Base-by-base conservation (phyloP, 2,797 vertebrate species). In the Bufotes viridis region DNA sequence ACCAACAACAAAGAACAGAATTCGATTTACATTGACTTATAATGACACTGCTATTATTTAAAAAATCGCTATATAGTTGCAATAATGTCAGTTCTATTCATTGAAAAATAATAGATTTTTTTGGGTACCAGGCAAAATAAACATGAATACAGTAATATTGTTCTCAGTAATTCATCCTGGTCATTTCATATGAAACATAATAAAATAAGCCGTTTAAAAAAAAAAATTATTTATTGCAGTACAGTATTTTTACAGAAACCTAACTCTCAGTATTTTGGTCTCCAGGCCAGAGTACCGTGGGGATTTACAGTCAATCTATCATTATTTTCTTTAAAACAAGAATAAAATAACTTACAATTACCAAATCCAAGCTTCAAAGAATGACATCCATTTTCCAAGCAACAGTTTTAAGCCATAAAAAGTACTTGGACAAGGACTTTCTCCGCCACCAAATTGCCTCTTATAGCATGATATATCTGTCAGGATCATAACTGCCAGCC, bases 1-100 rank as follows among this genome's bases (percentile, higher is more conserved):
- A 29, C 17, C n/a, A 85, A 63, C 42, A 78, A 67, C 15, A 78
- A 85, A 65, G 60, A 51, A 24, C 72, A 65, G 18, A 42, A 67
- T 13, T 85, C n/a, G 60, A 29, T 78, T 49, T 61, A 85, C 58
- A 42, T 78, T 78, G 13, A 55, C 67, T 85, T 78, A 29, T 78
- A 75, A 60, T 61, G 67, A 84, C 83, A 55, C 58, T 29, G 18
- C 58, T 13, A 7, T 15, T 4, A 78, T 65, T 85, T 55, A 57
- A 14, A 34, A 85, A 65, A 65, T 53, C 9, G 0, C 74, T 29
- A 63, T 65, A 20, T 78, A 78, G 57, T 85, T 84, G 29, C 57
- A 63, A 18, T 42, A 63, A 78, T 26, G 10, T 74, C 26, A 57
- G 69, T 29, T 2, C 17, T 85, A 26, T 85, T 85, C 13, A 29